phyloP scores from a whole-genome alignment of 2,888 invertebrate genomes.

The Eilema griseolum region DNA sequence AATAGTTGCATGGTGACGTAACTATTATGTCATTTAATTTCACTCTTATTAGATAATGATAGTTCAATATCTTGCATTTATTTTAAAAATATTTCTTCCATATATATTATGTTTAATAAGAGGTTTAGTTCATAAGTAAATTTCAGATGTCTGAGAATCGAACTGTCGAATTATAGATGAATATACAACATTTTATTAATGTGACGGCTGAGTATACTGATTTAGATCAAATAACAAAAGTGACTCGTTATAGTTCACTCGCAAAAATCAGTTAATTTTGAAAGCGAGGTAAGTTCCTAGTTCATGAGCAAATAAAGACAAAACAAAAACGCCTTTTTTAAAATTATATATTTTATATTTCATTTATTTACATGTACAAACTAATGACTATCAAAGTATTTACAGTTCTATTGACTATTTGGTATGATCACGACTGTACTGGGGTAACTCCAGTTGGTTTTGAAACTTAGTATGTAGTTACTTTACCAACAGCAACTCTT shows the following conservation, averaged over 20 bases:
- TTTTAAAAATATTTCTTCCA: not conserved
- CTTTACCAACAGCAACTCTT: slow-evolving; percentile 81
- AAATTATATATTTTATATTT: slow-evolving; percentile 58
- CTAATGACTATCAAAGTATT: slow-evolving; percentile 82
- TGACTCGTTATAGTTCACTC: not conserved
- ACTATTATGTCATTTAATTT: not conserved
- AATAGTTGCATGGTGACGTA: not conserved
- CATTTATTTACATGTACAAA: slow-evolving; percentile 63
- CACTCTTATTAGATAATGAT: not conserved
- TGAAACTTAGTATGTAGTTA: slow-evolving; percentile 32
- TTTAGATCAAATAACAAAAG: not conserved
- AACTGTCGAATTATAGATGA: not conserved
- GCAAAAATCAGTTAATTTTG: not conserved
- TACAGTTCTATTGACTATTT: slow-evolving; percentile 83
- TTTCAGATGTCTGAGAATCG: not conserved
- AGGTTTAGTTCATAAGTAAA: not conserved
- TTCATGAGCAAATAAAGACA: not conserved
- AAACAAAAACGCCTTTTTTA: slow-evolving; percentile 24
- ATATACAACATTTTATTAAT: too few species aligned
- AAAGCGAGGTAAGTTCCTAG: not conserved
- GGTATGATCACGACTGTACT: slow-evolving; percentile 75
- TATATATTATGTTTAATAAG: not conserved
- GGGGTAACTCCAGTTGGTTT: slow-evolving; percentile 39
- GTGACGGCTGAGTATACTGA: too few species aligned
- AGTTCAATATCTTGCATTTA: not conserved